phyloP scores from a whole-genome alignment of 64 coral and sea anemone species.

The Acropora tenuis region DNA sequence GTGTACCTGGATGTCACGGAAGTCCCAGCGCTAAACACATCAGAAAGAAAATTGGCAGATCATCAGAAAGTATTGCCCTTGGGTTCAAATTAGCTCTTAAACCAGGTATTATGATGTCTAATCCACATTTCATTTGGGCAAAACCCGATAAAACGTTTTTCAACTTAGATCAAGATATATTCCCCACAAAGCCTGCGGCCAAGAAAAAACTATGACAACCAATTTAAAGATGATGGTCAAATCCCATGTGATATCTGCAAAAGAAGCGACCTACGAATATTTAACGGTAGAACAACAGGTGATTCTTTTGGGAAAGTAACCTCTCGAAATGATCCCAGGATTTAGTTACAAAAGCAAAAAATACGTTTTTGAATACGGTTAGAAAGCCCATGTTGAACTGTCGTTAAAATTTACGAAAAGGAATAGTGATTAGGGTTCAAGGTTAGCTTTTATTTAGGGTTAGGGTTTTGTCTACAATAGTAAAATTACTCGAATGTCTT shows the following conservation, averaged over 20 bases:
- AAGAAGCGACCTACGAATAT: constrained; percentile 35
- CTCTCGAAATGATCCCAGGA: background rate
- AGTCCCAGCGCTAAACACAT: constrained; percentile 35
- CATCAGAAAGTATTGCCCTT: constrained; percentile 33
- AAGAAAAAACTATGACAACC: constrained; percentile 45
- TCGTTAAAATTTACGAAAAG: no score
- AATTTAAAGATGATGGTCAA: constrained; percentile 43
- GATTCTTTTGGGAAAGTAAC: constrained; percentile 48
- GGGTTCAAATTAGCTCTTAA: constrained; percentile 23
- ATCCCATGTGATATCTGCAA: constrained; percentile 38
- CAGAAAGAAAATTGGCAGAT: constrained; percentile 27
- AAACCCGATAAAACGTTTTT: constrained; percentile 21
- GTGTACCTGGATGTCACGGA: no score
- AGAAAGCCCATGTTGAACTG: no score
- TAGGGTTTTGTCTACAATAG: no score
- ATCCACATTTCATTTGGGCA: constrained; percentile 28
- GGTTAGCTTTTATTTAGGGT: no score
- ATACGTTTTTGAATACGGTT: no score
- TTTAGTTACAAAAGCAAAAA: no score
- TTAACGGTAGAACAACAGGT: constrained; percentile 55
- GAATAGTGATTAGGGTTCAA: no score
- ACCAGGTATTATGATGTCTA: constrained; percentile 1
- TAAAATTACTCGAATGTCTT: no score
- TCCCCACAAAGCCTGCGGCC: background rate
- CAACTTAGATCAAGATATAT: constrained; percentile 22